Conservation (phyloP, 2,113 vertebrate genomes). For the Sylvia atricapilla region DNA sequence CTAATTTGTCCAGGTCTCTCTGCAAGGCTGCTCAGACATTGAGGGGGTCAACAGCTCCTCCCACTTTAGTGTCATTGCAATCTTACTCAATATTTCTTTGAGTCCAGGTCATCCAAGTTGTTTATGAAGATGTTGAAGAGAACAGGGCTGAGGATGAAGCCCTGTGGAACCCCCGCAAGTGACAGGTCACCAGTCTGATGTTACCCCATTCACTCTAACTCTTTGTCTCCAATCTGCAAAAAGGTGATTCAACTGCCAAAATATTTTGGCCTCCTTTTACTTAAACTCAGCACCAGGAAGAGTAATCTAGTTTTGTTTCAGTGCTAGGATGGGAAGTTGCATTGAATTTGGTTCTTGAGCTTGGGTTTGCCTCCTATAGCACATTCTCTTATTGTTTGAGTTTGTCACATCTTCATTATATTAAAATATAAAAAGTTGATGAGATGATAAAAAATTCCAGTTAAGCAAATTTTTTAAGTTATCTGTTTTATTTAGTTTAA, state of each 20-base stretch:
- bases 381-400: background rate
- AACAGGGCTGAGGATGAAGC: background rate
- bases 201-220: background rate
- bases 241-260: background rate
- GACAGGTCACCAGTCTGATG: background rate
- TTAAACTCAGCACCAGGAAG: background rate
- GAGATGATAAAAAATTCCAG: background rate
- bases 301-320: background rate
- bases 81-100: background rate
- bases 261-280: background rate
- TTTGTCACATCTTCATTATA: background rate
- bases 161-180: background rate
- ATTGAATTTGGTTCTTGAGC: background rate
- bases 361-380: background rate
- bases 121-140: background rate
- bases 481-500: background rate
- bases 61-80: fast-evolving
- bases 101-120: background rate
- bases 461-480: background rate
- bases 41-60: background rate
- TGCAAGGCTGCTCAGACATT: background rate
- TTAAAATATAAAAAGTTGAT: background rate
- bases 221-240: background rate
- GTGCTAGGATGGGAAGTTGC: background rate
- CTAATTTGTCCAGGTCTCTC: background rate